Evolutionary conservation across 2,888 invertebrate species (phyloP).

Genomic region (Dione vanillae): DNA sequence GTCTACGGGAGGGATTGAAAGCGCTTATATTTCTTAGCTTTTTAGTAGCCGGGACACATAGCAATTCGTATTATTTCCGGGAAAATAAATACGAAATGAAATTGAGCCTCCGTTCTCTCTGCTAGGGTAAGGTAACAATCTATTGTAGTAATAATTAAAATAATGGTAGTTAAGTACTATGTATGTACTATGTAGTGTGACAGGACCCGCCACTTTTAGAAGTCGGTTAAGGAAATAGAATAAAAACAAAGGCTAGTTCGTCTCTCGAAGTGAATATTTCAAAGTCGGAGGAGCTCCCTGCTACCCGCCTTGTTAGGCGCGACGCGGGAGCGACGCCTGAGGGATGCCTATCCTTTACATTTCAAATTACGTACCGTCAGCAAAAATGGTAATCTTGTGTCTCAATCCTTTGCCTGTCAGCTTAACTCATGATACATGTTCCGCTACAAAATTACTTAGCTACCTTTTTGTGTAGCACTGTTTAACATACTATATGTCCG

Average conservation of each 20-base stretch:
- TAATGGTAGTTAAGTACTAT: no score
- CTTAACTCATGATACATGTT: background rate
- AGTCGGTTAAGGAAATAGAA: background rate
- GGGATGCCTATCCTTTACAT: constrained; percentile 22
- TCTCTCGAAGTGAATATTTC: constrained; percentile 1
- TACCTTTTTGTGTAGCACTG: background rate
- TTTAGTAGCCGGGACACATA: background rate
- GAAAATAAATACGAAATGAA: background rate
- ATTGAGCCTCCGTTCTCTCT: no score
- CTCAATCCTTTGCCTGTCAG: constrained; percentile 2
- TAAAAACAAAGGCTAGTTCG: background rate
- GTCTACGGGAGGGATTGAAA: background rate
- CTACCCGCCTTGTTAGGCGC: no score
- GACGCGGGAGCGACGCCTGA: constrained; percentile 3
- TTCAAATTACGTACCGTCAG: constrained; percentile 11
- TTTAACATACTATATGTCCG: no score
- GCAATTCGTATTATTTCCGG: background rate
- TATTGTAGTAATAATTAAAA: no score
- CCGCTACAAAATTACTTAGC: background rate
- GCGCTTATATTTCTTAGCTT: background rate
- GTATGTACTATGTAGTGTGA: no score
- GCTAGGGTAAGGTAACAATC: no score
- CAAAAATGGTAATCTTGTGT: constrained; percentile 5
- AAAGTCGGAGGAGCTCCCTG: background rate
- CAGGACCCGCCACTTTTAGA: no score